Evolutionary conservation across 1,140 invertebrate genomes (phyloP).

Genomic region (Pseudomyrmex flavicornis): DNA sequence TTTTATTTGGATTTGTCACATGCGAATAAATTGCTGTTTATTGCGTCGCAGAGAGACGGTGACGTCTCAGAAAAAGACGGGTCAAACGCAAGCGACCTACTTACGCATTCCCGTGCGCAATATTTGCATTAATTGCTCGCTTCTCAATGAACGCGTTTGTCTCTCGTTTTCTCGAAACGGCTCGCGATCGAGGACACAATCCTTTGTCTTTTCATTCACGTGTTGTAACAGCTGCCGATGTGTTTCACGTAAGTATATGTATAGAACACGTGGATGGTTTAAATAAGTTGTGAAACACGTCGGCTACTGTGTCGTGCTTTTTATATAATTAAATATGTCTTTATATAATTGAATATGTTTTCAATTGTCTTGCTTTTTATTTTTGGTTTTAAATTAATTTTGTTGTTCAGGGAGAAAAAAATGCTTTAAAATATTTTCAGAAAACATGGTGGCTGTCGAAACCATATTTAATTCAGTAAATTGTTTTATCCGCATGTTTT

Average conservation of each 20-base stretch:
- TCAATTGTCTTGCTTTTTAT: neutral
- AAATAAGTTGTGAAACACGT: too few species aligned
- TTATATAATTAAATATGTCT: too few species aligned
- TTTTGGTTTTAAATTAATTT: neutral
- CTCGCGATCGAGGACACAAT: slow-evolving; percentile 30
- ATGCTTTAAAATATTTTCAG: too few species aligned
- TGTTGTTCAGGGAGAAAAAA: neutral
- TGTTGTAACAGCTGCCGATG: slow-evolving; percentile 16
- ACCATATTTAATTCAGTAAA: too few species aligned
- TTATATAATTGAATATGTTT: too few species aligned
- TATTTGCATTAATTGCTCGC: slow-evolving; percentile 62
- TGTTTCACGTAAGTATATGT: slow-evolving; percentile 20
- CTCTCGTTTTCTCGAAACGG: neutral
- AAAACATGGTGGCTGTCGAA: neutral
- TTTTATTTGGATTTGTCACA: neutral
- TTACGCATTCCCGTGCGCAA: slow-evolving; percentile 17
- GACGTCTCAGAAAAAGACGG: slow-evolving; percentile 17
- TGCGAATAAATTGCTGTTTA: slow-evolving; percentile 9
- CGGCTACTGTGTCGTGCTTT: too few species aligned
- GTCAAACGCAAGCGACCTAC: slow-evolving; percentile 55
- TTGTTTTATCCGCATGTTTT: neutral
- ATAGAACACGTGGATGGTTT: neutral
- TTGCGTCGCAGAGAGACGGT: neutral
- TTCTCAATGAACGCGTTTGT: slow-evolving; percentile 44
- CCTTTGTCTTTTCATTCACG: slow-evolving; percentile 3